Percentiles rank a stretch among this genome's conserved stretches.
These are phyloP conservation scores for Pocota personata DNA, from an alignment of 2,888 invertebrate genomes.

Conservation along the genomic window DNA sequence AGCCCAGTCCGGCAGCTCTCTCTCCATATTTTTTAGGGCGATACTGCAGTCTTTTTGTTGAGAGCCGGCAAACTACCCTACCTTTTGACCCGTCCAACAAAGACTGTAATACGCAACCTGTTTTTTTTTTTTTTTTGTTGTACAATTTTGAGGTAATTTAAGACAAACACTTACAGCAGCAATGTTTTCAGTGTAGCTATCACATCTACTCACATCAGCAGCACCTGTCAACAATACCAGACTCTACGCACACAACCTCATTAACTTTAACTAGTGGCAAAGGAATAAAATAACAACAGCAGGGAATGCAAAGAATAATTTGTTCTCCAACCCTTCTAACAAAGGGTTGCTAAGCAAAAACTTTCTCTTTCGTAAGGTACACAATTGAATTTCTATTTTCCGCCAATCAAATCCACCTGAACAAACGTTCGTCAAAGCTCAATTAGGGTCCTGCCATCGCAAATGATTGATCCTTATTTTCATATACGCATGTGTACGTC, in stretches of 20 bases:
- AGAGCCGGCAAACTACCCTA: no score
- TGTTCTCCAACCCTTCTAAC: constrained; percentile 5
- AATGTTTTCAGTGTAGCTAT: no score
- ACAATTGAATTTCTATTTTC: constrained; percentile 62
- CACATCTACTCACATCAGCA: no score
- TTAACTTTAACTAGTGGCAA: constrained; percentile 21
- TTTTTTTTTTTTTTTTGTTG: no score
- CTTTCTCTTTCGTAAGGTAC: constrained; percentile 19
- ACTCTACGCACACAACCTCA: constrained; percentile 1
- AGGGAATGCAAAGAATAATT: not conserved
- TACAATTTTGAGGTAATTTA: no score
- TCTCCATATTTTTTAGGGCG: no score
- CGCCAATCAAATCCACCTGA: constrained; percentile 69
- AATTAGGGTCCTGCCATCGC: constrained; percentile 64
- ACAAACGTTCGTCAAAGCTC: constrained; percentile 69
- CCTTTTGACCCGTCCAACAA: no score
- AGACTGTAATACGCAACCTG: no score
- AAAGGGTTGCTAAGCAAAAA: constrained; percentile 27
- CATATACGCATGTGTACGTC: constrained; percentile 57
- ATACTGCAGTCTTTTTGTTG: no score
- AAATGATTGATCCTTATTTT: constrained; percentile 71
- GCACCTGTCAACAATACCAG: not conserved
- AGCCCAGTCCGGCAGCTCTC: no score
- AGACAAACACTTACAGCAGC: no score
- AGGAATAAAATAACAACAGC: not conserved